Evolutionary conservation across 1,140 invertebrate genomes (phyloP), one percentile per base, ranked within the genome.

Genomic region (Drosophila simulans): DNA sequence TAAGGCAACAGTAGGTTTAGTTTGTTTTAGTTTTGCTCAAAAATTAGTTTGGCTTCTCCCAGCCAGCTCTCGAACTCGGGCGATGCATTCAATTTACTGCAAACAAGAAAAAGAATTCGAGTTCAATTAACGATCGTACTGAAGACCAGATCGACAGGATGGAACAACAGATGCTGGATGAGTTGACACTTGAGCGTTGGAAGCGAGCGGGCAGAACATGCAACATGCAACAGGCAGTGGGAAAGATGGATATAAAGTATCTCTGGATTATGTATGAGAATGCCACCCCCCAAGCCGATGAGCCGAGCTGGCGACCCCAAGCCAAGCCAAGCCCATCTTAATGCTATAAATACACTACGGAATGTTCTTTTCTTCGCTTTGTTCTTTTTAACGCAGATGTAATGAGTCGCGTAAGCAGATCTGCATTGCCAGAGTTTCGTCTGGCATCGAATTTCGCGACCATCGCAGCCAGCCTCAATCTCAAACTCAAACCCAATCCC

Each of bases 381-480:
- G 13, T 11, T 5, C 11, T 58, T 17, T 45, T 25, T 46, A 11
- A n/a, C 42, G 15, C 64, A 69, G 56, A 77, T 77, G 74, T 76
- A 77, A 75, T 75, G 72, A 75, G 71, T 76, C 73, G 73, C 73
- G 57, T 66, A 45, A 65, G 55, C 62, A 42, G 54, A 66, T 49
- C 58, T 73, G 68, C 35, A 39, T 39, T 70, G 68, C 53, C 63
- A 65, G n/a, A 46, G 68, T 43, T 58, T 76, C 58, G 63, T 70
- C 72, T 81, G 81, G 85, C 75, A 85, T 90, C 88, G 52, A 77
- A 91, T 91, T 91, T 88, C 86, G 66, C 80, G 78, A 81, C 71
- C 71, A 62, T 62, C 58, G 64, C 76, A 70, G 62, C 15, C 49
- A 13, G 49, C 17, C 49, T 52, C 49, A 17, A 52, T 57, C 62